Conservation (phyloP, 1,140 invertebrate genomes). For the Aphaenogaster floridana region DNA sequence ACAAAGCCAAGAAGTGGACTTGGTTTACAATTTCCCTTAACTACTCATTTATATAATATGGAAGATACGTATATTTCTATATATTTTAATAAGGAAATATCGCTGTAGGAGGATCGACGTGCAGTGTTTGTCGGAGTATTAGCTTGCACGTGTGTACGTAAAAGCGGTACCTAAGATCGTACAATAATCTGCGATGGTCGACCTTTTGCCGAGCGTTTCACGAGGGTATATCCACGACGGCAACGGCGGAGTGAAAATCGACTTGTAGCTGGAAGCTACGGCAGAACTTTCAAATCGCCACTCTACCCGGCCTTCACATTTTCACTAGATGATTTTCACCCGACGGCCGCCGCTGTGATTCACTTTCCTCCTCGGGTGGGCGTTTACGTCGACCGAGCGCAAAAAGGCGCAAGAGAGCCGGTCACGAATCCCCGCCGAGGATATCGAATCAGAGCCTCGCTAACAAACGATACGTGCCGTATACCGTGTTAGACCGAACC, state of each 20-base stretch:
- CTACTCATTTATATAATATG: not conserved
- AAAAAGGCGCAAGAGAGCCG: conserved; percentile 45
- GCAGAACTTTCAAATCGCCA: conserved; percentile 75
- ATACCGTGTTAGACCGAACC: not conserved
- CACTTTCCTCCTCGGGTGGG: conserved; percentile 74
- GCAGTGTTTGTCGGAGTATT: not conserved
- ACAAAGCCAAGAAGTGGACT: too few species aligned
- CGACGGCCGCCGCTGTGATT: conserved; percentile 61
- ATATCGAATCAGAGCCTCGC: conserved; percentile 25
- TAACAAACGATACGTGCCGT: conserved; percentile 12
- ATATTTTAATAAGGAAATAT: conserved; percentile 9
- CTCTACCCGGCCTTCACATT: conserved; percentile 70
- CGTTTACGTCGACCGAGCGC: conserved; percentile 55
- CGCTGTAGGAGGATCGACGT: not conserved
- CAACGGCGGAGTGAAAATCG: conserved; percentile 71
- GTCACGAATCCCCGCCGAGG: conserved; percentile 43
- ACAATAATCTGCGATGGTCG: conserved; percentile 25
- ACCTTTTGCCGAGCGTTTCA: conserved; percentile 47
- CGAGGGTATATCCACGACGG: conserved; percentile 20
- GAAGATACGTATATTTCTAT: not conserved
- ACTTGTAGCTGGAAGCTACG: conserved; percentile 66
- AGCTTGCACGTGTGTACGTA: not conserved
- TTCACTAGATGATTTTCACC: conserved; percentile 74
- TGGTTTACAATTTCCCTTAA: too few species aligned
- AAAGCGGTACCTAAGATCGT: not conserved